A percentile compares a stretch with the other conserved stretches of the same genome.
Conservation (phyloP, 2,797 vertebrate genomes). For the Onychomys leucogaster region DNA sequence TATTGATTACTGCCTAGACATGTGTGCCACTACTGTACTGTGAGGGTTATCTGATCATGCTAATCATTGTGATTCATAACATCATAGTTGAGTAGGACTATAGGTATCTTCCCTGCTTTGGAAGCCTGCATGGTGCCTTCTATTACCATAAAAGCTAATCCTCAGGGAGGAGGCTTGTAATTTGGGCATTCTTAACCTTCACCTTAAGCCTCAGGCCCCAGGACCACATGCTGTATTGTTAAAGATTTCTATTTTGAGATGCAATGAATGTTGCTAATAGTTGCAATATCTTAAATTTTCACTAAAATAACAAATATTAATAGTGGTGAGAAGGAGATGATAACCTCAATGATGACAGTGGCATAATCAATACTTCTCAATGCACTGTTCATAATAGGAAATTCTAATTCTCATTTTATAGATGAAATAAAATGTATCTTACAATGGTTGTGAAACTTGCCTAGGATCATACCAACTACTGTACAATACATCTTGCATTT, state of each 20-base stretch:
- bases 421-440: not conserved
- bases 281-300: not conserved
- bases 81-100: not conserved
- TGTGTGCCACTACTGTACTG: not conserved
- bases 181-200: not conserved
- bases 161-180: not conserved
- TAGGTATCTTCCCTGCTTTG: not conserved
- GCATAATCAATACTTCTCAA: not conserved
- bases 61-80: not conserved
- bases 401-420: constrained; percentile 42
- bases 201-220: not conserved
- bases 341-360: not conserved
- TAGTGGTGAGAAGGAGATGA: not conserved
- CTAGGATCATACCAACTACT: not conserved
- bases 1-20: not conserved
- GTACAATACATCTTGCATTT: not conserved
- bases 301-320: not conserved
- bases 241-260: constrained; percentile 35
- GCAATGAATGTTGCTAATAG: constrained; percentile 6
- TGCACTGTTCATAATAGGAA: not conserved
- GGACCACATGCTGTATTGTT: not conserved
- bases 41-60: not conserved
- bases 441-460: not conserved
- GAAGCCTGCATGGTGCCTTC: not conserved
- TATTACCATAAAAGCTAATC: not conserved